Base-by-base conservation (phyloP, 2,797 vertebrate genomes). In the Halcyon smyrnensis region DNA sequence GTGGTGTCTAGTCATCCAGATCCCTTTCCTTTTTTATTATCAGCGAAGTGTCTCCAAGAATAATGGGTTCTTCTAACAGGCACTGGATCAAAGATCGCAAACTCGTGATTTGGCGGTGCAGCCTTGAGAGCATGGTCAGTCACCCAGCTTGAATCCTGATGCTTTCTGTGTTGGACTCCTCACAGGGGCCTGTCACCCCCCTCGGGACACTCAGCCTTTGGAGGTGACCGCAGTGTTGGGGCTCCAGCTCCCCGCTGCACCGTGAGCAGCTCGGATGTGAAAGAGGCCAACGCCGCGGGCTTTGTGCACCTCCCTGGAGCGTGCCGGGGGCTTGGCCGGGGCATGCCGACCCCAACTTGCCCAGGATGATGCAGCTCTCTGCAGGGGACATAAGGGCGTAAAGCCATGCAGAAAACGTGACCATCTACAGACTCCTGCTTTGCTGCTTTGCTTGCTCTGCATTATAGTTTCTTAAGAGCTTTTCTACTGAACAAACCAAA, bases 251-350 rank as follows among this genome's bases (percentile, higher is more conserved):
- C 34, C 51, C 2, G 0, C 46, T 20, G 84, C 11, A 4, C 9
- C 3, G 57, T 3, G 8, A 21, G 60, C n/a, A 10, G 62, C 60
- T 36, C 46, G 1, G 39, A 16, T 25, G 30, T 12, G 34, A 23
- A 3, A 37, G 12, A 25, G 45, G 64, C 59, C 64, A 9, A 3
- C 37, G 16, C 34, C 24, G 15, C 28, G 60, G 36, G 39, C 37
- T 45, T 36, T 11, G 34, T 5, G 25, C 18, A 3, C 25, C 21
- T 19, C 36, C 19, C 37, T 0, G 1, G 11, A 12, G 24, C 4
- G 2, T 2, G 4, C 6, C 5, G 4, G 15, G 50, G 34, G 50
- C 19, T 20, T 4, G 8, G 19, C 2, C 0, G 37, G 43, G 32
- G n/a, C 30, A 2, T 39, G 62, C 32, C 1, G 8, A 11, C 43